Conservation (phyloP, 2,797 vertebrate genomes). For the Rhodeus uyekii region DNA sequence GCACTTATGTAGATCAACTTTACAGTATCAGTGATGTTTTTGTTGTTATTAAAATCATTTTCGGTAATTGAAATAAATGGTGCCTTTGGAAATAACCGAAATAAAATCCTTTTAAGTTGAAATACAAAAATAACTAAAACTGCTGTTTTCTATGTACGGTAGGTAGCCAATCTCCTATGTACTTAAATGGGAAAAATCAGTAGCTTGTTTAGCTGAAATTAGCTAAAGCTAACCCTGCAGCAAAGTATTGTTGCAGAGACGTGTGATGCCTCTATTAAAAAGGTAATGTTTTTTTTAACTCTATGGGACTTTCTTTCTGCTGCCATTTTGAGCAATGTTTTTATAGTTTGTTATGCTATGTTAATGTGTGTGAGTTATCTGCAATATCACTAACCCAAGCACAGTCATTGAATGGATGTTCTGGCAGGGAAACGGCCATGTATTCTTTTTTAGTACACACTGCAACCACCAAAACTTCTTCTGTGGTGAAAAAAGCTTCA, state of each 20-base stretch:
- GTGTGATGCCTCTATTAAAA: background rate
- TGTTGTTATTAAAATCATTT: background rate
- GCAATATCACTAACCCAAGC: conserved; percentile 82
- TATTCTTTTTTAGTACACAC: conserved; percentile 98
- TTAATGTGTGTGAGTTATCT: background rate
- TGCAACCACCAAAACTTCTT: conserved; percentile 91
- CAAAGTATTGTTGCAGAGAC: too few species aligned
- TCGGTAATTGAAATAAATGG: background rate
- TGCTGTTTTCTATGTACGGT: too few species aligned
- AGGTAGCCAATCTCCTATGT: background rate
- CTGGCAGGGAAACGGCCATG: conserved; percentile 86
- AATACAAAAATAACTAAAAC: too few species aligned
- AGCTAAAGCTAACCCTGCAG: background rate
- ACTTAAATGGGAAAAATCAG: background rate
- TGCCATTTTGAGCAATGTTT: background rate
- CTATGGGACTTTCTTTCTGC: background rate
- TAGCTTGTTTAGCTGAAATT: background rate
- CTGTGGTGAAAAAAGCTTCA: conserved; percentile 92
- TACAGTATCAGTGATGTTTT: background rate
- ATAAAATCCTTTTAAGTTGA: too few species aligned
- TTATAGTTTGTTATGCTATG: background rate
- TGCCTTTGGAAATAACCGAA: background rate
- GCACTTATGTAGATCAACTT: background rate
- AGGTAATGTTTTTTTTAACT: background rate
- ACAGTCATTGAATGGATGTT: conserved; percentile 83